phyloP scores from a whole-genome alignment of 1,140 invertebrate genomes.

The Oedothorax gibbosus region DNA sequence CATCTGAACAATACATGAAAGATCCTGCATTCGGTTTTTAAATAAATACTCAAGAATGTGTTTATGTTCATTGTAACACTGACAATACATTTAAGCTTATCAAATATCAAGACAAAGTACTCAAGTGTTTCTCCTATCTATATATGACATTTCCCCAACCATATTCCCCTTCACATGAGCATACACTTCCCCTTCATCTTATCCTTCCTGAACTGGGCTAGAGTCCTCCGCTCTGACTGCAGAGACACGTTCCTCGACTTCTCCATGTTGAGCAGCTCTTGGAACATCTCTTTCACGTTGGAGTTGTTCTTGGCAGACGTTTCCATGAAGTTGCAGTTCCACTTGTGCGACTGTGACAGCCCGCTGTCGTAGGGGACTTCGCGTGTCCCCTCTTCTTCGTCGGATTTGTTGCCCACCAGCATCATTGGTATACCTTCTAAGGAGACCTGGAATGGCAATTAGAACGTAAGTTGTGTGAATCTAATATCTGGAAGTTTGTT shows the following conservation, averaged over 20 bases:
- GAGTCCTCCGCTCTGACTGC: constrained; percentile 76
- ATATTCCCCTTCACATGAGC: constrained; percentile 64
- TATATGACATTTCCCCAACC: background rate
- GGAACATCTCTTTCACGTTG: constrained; percentile 93
- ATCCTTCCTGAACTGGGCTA: constrained; percentile 71
- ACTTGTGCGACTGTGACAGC: constrained; percentile 82
- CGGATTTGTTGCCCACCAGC: constrained; percentile 96
- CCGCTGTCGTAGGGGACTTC: constrained; percentile 85
- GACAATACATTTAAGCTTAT: background rate
- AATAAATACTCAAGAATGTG: no score
- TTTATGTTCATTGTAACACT: no score
- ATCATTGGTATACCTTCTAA: constrained; percentile 88
- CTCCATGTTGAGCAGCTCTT: constrained; percentile 89
- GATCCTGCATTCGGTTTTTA: no score
- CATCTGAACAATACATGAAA: no score
- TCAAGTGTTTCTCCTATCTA: background rate
- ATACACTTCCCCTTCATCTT: constrained; percentile 72
- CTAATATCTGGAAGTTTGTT: no score
- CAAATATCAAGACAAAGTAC: background rate
- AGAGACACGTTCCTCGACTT: constrained; percentile 95
- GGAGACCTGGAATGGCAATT: no score
- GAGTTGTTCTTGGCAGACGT: constrained; percentile 99
- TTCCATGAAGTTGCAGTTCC: constrained; percentile 92
- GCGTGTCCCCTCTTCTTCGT: constrained; percentile 84
- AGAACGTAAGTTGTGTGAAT: no score